Percentiles rank a stretch among this genome's conserved stretches.
Evolutionary conservation across 2,888 invertebrate genomes (phyloP).

Genomic region (Tachina lurida): DNA sequence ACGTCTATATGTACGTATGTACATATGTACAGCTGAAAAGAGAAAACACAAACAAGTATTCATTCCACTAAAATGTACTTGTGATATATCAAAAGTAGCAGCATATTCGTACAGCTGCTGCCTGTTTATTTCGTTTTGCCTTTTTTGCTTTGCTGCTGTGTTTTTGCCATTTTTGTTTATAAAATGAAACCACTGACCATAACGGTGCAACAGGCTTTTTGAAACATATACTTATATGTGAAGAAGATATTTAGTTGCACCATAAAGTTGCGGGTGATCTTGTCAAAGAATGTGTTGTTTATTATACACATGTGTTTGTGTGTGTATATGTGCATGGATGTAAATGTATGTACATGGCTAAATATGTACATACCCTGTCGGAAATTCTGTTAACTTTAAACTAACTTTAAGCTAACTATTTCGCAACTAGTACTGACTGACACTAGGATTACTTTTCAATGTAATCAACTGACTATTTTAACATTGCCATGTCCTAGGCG

Average conservation of each 20-base stretch:
- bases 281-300: slow-evolving; percentile 21
- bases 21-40: neutral
- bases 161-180: slow-evolving; percentile 63
- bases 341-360: neutral
- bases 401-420: too few relatives aligned
- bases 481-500: too few relatives aligned
- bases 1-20: too few relatives aligned
- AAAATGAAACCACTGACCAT: slow-evolving; percentile 71
- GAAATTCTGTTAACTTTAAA: too few relatives aligned
- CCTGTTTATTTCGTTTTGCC: neutral
- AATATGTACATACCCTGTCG: neutral
- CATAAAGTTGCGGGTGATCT: slow-evolving; percentile 69
- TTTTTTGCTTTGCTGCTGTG: slow-evolving; percentile 18
- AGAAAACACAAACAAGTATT: slow-evolving; percentile 48
- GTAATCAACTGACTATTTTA: too few relatives aligned
- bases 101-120: slow-evolving; percentile 64
- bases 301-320: neutral
- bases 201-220: slow-evolving; percentile 68
- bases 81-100: slow-evolving; percentile 17
- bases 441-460: too few relatives aligned
- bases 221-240: slow-evolving; percentile 49
- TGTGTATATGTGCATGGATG: neutral
- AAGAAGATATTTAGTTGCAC: slow-evolving; percentile 59
- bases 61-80: slow-evolving; percentile 25
- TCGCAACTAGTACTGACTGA: too few relatives aligned